Percentiles rank a stretch among this genome's conserved stretches.
These are phyloP conservation scores for Drosophila ohnishii DNA, from an alignment of 1,140 invertebrate species.

Conservation along the genomic window DNA sequence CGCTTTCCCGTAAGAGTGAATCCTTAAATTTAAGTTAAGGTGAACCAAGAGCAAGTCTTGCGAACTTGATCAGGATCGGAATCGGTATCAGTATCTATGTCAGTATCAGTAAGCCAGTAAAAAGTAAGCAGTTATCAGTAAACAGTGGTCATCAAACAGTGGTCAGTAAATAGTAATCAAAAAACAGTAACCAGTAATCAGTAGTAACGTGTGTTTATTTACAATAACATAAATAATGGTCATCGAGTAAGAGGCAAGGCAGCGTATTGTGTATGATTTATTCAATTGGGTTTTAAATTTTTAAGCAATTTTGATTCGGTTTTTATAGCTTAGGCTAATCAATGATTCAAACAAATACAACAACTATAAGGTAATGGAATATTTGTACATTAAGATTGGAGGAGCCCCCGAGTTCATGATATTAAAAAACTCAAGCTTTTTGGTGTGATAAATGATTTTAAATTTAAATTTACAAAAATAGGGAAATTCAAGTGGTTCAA, in stretches of 20 bases:
- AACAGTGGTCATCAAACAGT: not conserved
- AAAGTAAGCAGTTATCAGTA: not conserved
- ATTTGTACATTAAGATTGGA: slow-evolving; percentile 1
- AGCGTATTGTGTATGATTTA: slow-evolving; percentile 55
- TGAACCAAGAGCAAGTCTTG: not conserved
- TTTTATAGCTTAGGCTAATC: slow-evolving; percentile 3
- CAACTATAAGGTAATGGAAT: not conserved
- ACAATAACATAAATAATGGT: slow-evolving; percentile 20
- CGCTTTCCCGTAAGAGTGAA: not conserved
- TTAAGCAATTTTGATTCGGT: not conserved
- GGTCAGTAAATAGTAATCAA: not conserved
- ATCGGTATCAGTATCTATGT: not conserved
- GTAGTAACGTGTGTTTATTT: slow-evolving; percentile 6
- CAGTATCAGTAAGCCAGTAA: not conserved
- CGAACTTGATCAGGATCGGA: not conserved
- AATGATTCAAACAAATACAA: slow-evolving; percentile 1
- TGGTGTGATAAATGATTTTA: not conserved
- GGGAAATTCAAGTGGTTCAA: not conserved
- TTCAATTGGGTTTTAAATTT: slow-evolving; percentile 18
- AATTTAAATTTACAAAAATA: not conserved
- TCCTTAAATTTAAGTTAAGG: not conserved
- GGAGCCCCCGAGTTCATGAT: not conserved
- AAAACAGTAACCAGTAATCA: not conserved
- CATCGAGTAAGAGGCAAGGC: slow-evolving; percentile 67
- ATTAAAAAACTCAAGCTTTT: not conserved